These are phyloP conservation scores for Herpetotheres cachinnans DNA, from an alignment of 2,113 vertebrate genomes.

Conservation along the genomic window DNA sequence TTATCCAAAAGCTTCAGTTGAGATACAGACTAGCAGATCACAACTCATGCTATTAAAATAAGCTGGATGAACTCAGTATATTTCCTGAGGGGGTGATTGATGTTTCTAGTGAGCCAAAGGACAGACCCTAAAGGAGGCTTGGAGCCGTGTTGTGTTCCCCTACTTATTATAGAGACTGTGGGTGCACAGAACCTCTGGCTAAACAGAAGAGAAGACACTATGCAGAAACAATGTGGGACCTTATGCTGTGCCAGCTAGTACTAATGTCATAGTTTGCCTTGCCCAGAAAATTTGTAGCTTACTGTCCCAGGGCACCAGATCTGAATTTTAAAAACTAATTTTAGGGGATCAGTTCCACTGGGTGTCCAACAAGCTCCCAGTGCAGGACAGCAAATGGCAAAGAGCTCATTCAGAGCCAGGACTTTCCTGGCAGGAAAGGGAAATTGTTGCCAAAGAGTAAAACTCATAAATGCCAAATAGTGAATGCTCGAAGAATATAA, in stretches of 20 bases:
- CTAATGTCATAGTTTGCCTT: neutral
- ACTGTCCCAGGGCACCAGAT: neutral
- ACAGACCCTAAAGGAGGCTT: neutral
- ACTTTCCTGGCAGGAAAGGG: neutral
- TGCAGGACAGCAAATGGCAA: neutral
- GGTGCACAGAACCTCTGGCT: neutral
- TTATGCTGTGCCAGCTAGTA: neutral
- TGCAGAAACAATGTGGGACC: fast-evolving
- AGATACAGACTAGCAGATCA: neutral
- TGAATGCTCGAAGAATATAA: neutral
- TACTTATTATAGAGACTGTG: neutral
- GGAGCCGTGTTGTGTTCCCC: fast-evolving
- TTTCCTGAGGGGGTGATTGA: neutral
- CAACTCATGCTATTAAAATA: neutral
- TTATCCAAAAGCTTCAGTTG: neutral
- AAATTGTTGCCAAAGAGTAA: neutral
- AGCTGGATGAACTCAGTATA: neutral
- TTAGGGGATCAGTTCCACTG: neutral
- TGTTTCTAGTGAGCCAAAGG: neutral
- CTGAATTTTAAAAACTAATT: neutral
- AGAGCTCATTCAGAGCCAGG: neutral
- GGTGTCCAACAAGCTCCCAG: neutral
- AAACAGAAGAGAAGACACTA: neutral
- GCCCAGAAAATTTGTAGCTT: neutral
- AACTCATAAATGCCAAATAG: neutral